Evolutionary conservation across 2,797 vertebrate genomes (phyloP).

Genomic region (Enteromius treurensis): DNA sequence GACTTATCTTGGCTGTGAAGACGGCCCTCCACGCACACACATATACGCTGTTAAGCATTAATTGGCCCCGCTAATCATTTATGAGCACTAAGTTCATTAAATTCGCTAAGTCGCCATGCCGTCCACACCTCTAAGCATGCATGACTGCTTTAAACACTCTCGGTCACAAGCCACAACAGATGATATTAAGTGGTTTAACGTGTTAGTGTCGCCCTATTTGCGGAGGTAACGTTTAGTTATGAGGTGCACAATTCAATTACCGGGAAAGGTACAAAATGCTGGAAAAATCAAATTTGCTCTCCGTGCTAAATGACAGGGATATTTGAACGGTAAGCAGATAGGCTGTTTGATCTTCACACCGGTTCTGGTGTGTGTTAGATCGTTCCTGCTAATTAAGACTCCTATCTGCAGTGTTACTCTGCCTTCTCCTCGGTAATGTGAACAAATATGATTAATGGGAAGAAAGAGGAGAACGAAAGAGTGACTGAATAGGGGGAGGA

Average conservation of each 20-base stretch:
- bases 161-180: slow-evolving; percentile 32
- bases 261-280: slow-evolving; percentile 19
- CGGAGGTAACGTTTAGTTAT: slow-evolving; percentile 39
- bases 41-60: slow-evolving; percentile 27
- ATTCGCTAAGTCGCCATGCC: not conserved
- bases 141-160: slow-evolving; percentile 48
- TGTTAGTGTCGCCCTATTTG: slow-evolving; percentile 1
- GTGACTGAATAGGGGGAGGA: not conserved
- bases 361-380: slow-evolving; percentile 51
- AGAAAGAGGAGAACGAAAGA: slow-evolving; percentile 18
- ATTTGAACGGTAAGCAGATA: slow-evolving; percentile 55
- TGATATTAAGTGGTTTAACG: slow-evolving; percentile 37
- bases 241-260: slow-evolving; percentile 47
- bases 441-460: slow-evolving; percentile 56
- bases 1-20: slow-evolving; percentile 44
- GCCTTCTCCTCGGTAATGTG: slow-evolving; percentile 45
- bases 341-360: slow-evolving; percentile 58
- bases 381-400: slow-evolving; percentile 55
- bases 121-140: slow-evolving; percentile 19
- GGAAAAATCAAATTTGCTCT: slow-evolving; percentile 56
- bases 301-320: slow-evolving; percentile 47
- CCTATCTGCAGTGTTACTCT: slow-evolving; percentile 37
- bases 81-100: slow-evolving; percentile 48
- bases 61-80: slow-evolving; percentile 32
- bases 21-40: slow-evolving; percentile 5